These are phyloP conservation scores for Aulostomus chinensis DNA, from an alignment of 2,797 vertebrate species.

Conservation along the genomic window DNA sequence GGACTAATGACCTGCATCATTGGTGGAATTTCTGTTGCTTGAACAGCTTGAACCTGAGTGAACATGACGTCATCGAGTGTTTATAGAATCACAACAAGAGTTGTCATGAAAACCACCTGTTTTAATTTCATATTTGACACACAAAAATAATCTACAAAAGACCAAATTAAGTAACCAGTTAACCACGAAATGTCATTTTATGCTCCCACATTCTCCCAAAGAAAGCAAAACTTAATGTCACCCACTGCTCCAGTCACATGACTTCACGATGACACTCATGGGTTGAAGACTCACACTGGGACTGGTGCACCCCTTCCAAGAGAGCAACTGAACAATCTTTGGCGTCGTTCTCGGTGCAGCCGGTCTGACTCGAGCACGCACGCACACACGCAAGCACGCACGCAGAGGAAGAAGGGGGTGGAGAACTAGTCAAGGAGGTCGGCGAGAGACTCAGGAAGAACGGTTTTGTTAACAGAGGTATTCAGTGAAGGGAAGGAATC, in stretches of 20 bases:
- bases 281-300: conserved; percentile 30
- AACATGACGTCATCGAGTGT: no score
- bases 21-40: no score
- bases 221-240: conserved; percentile 60
- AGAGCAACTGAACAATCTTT: conserved; percentile 75
- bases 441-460: conserved; percentile 65
- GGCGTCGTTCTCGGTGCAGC: conserved; percentile 68
- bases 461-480: conserved; percentile 66
- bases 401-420: conserved; percentile 15
- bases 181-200: conserved; percentile 63
- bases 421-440: conserved; percentile 8
- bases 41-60: no score
- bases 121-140: conserved; percentile 79
- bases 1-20: no score
- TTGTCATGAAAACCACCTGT: conserved; percentile 71
- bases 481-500: conserved; percentile 50
- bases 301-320: conserved; percentile 59
- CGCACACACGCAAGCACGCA: conserved; percentile 36
- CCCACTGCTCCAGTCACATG: conserved; percentile 67
- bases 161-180: conserved; percentile 71
- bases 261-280: conserved; percentile 63
- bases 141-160: conserved; percentile 84
- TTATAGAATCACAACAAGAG: neutral
- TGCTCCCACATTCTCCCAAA: conserved; percentile 22
- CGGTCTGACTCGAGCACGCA: conserved; percentile 38